Percentiles rank a stretch among this genome's conserved stretches.
phyloP scores from a whole-genome alignment of 2,797 vertebrate genomes.

The Periparus ater region DNA sequence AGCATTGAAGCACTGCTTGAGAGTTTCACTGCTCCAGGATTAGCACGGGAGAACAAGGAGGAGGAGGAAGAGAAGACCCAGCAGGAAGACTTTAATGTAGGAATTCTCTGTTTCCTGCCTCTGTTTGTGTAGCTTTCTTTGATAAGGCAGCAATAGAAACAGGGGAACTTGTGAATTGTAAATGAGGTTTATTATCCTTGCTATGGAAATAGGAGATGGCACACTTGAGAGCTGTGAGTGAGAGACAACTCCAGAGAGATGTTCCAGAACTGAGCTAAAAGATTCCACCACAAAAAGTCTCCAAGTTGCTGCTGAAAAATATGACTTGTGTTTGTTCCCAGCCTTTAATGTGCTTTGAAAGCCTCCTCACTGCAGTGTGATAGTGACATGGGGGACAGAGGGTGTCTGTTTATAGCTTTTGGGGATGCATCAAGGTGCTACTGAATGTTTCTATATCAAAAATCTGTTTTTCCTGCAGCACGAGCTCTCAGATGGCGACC shows the following conservation, averaged over 20 bases:
- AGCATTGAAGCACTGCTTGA: conserved; percentile 78
- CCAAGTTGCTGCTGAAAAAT: neutral
- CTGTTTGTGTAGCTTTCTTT: neutral
- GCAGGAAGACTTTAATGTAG: conserved; percentile 93
- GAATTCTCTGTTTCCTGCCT: conserved; percentile 25
- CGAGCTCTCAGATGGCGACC: conserved; percentile 93
- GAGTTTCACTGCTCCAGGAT: conserved; percentile 69
- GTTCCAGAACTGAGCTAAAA: neutral
- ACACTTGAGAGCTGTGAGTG: neutral
- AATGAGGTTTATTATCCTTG: neutral
- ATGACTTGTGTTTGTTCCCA: neutral
- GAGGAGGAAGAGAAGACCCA: conserved; percentile 86
- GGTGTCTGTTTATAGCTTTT: neutral
- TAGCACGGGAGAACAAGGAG: conserved; percentile 78
- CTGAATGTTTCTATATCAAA: neutral
- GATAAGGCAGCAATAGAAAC: neutral
- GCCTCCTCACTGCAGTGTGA: neutral
- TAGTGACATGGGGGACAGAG: neutral
- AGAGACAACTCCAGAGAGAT: neutral
- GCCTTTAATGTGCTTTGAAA: neutral
- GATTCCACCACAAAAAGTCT: neutral
- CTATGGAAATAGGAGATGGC: neutral
- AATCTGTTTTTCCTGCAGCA: conserved; percentile 64
- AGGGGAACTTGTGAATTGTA: neutral
- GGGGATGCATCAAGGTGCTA: neutral